Base-by-base conservation (phyloP, 1,140 invertebrate species). In the Chlorops oryzae region DNA sequence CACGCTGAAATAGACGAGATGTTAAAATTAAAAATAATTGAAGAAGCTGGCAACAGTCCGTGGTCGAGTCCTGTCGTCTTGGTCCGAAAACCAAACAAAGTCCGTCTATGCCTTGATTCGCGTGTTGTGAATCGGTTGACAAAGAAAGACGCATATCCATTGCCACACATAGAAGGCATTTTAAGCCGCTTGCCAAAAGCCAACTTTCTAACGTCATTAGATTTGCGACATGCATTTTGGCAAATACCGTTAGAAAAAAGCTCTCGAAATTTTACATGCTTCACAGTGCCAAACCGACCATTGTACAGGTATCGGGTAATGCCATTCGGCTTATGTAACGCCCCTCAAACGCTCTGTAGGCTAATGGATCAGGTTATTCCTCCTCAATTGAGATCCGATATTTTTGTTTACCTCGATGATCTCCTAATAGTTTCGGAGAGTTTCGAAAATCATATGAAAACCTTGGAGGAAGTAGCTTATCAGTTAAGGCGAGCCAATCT, bases 31-130 rank as follows among this genome's bases (percentile, higher is more conserved):
- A 59, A 44, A 0, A 44, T 63, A 6, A 50, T 64, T n/a, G 58
- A 61, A 47, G 25, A 35, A 4, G 55, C 53, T 2, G 9, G 22
- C 12, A 21, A 57, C 3, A 61, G 54, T 18, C 38, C 57, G 3
- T 43, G 41, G 41, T 20, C 17, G 5, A 43, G 22, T 43, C 17
- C 15, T 10, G 21, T 17, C 17, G 22, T 21, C 12, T 22, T 43
- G n/a, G 41, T 43, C 18, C 21, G 21, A 5, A 44, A 44, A 32
- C 23, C 57, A 15, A 32, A 44, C 18, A 48, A 48, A 39, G 52
- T 28, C 0, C 20, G 70, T 13, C 58, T 73, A 38, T 74, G 68
- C 54, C 58, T 73, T 2, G 68, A 74, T 47, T 65, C 63, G 39
- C 28, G 70, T 12, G 52, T 54, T 15, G 39, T 75, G 1, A 74